These are phyloP conservation scores for Heterocephalus glaber DNA, from an alignment of 2,113 vertebrate species.

Conservation along the genomic window DNA sequence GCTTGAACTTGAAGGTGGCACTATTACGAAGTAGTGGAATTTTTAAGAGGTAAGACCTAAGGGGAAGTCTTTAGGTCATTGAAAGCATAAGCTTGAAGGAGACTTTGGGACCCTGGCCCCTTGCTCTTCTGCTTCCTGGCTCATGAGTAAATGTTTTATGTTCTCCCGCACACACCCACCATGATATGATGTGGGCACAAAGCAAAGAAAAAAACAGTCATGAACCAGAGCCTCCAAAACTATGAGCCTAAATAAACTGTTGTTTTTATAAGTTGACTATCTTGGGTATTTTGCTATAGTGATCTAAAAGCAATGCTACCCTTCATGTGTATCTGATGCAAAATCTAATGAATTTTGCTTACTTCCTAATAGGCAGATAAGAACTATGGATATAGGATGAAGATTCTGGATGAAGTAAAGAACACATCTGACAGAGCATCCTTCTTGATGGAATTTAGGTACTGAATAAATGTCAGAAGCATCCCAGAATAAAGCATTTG, in stretches of 20 bases:
- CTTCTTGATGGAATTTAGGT: neutral
- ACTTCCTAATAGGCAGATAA: neutral
- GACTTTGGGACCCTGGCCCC: too few relatives aligned
- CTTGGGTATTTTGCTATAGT: neutral
- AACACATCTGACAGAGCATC: neutral
- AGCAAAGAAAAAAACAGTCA: neutral
- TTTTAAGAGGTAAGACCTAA: neutral
- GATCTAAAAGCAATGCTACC: neutral
- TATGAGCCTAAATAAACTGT: neutral
- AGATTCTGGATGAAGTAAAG: neutral
- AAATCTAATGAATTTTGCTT: neutral
- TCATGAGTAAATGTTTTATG: neutral
- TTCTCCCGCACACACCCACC: neutral
- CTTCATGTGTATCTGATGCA: neutral
- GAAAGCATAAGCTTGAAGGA: neutral
- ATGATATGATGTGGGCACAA: neutral
- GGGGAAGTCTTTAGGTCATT: neutral
- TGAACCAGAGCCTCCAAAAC: too few relatives aligned
- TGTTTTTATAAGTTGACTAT: neutral
- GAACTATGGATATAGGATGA: neutral
- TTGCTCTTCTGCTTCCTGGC: neutral
- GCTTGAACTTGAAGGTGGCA: neutral
- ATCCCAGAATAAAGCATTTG: fast-evolving
- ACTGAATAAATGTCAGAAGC: neutral
- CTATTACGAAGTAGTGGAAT: neutral